Percentiles rank a stretch among this genome's conserved stretches.
Evolutionary conservation across 2,113 vertebrate genomes (phyloP).

Genomic region (Hylia prasina): DNA sequence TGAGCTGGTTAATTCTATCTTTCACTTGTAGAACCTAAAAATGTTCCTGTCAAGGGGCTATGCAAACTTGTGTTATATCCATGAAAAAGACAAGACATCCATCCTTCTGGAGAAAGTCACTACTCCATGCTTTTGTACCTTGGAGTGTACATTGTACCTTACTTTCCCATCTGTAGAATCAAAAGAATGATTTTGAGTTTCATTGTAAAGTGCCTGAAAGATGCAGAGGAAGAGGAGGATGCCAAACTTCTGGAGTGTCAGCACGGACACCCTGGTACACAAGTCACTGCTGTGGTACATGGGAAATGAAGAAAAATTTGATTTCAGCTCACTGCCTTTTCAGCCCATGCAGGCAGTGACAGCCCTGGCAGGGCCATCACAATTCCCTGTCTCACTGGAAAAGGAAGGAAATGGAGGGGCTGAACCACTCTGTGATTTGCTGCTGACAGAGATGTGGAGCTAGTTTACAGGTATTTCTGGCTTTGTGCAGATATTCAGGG

Average conservation of each 20-base stretch:
- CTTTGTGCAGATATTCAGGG: neutral
- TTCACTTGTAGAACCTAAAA: neutral
- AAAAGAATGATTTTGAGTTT: neutral
- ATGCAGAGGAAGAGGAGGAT: neutral
- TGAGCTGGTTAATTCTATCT: neutral
- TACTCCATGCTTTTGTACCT: neutral
- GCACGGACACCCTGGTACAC: rapidly evolving
- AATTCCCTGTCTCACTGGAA: neutral
- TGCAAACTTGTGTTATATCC: neutral
- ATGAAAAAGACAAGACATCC: neutral
- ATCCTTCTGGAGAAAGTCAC: neutral
- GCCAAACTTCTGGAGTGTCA: neutral
- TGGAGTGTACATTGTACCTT: neutral
- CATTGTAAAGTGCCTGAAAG: neutral
- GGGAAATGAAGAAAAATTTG: neutral
- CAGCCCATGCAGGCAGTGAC: neutral
- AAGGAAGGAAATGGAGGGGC: neutral
- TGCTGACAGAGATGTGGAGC: neutral
- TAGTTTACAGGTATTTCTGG: neutral
- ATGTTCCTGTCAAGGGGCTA: neutral
- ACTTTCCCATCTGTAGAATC: neutral
- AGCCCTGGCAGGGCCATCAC: neutral
- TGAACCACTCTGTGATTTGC: neutral
- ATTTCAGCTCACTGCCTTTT: neutral
- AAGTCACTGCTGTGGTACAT: neutral